Percentiles rank a stretch among this genome's conserved stretches.
These are phyloP conservation scores for Bubo bubo DNA, from an alignment of 2,113 vertebrate genomes.

Conservation along the genomic window DNA sequence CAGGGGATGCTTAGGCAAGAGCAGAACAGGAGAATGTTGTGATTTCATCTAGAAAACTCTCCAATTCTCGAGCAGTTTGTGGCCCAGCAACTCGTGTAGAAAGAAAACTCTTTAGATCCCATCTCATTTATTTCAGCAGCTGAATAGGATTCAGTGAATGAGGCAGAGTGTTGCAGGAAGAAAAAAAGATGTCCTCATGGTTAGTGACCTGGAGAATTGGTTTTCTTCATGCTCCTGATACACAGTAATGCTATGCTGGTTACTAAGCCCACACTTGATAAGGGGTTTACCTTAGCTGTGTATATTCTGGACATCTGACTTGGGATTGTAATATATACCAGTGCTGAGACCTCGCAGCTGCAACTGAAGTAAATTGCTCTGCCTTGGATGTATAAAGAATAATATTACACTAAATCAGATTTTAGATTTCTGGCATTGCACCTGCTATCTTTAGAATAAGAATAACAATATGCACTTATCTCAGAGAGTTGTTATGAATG, in stretches of 20 bases:
- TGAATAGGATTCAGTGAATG: not conserved
- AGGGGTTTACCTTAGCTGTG: not conserved
- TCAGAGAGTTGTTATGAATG: not conserved
- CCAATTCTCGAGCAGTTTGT: not conserved
- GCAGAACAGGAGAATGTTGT: not conserved
- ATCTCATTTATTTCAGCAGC: not conserved
- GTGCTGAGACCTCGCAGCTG: not conserved
- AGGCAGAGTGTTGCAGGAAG: not conserved
- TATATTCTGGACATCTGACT: not conserved
- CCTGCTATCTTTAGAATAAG: not conserved
- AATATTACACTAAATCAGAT: not conserved
- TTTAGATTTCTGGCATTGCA: not conserved
- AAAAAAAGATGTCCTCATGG: not conserved
- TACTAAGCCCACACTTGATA: not conserved
- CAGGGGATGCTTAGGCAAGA: not conserved
- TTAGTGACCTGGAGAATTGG: constrained; percentile 31
- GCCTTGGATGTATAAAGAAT: not conserved
- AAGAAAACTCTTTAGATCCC: not conserved
- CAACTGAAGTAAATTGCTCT: not conserved
- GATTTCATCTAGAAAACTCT: not conserved
- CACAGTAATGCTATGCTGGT: not conserved
- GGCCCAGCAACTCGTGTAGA: not conserved
- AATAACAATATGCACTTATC: constrained; percentile 31
- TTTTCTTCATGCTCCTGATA: constrained; percentile 17
- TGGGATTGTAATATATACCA: not conserved